These are phyloP conservation scores for Schizotus pectinicornis DNA, from an alignment of 2,888 invertebrate species.

Conservation along the genomic window DNA sequence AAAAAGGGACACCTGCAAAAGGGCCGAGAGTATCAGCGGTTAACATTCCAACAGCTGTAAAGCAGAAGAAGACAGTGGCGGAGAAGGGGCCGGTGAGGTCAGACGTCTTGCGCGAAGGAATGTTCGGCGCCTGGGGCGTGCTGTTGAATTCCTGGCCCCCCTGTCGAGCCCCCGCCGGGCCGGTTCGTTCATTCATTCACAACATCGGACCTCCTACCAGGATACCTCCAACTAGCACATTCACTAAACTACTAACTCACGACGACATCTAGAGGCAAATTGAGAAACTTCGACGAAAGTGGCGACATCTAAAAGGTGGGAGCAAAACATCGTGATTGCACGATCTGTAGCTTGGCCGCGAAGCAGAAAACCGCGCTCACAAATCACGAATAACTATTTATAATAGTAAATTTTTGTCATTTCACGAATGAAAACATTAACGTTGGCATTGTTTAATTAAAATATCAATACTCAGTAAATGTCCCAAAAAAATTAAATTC, in stretches of 20 bases:
- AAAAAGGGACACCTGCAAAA: no score
- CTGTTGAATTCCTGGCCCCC: slow-evolving; percentile 62
- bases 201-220: slow-evolving; percentile 62
- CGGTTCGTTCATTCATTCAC: slow-evolving; percentile 61
- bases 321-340: no score
- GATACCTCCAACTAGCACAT: slow-evolving; percentile 49
- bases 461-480: no score
- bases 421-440: no score
- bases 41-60: slow-evolving; percentile 32
- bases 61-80: slow-evolving; percentile 34
- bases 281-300: neutral
- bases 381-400: no score
- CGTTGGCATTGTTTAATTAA: no score
- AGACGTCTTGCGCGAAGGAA: slow-evolving; percentile 57
- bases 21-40: neutral
- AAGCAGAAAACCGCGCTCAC: no score
- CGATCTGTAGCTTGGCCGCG: no score
- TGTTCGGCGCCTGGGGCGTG: slow-evolving; percentile 64
- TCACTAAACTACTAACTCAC: slow-evolving; percentile 2
- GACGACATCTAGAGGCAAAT: slow-evolving; percentile 36
- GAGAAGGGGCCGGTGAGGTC: slow-evolving; percentile 50
- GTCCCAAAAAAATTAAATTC: no score
- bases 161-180: slow-evolving; percentile 55
- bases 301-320: no score
- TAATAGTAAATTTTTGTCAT: no score